phyloP scores from a whole-genome alignment of 2,888 invertebrate species.

The Cerastoderma edule region DNA sequence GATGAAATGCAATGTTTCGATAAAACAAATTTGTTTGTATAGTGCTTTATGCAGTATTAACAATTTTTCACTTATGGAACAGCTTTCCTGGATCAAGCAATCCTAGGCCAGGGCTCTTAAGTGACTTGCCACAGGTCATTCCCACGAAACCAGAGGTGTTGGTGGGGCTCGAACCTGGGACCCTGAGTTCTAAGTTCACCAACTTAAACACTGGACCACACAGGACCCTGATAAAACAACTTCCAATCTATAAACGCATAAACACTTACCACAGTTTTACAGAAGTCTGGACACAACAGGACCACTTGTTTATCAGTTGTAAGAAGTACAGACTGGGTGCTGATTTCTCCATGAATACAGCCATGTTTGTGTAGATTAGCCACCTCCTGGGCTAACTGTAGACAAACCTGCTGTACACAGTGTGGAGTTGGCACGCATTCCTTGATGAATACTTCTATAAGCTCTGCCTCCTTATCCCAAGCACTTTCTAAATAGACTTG shows the following conservation, averaged over 20 bases:
- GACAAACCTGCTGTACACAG: slow-evolving; percentile 39
- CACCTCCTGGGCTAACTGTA: slow-evolving; percentile 53
- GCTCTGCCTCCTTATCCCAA: slow-evolving; percentile 57
- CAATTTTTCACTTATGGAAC: too few species aligned
- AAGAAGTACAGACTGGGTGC: slow-evolving; percentile 69
- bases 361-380: slow-evolving; percentile 66
- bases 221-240: background rate
- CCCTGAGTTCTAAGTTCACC: too few species aligned
- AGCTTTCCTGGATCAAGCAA: too few species aligned
- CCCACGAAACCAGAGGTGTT: too few species aligned
- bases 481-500: slow-evolving; percentile 69
- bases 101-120: too few species aligned
- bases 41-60: too few species aligned
- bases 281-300: slow-evolving; percentile 73
- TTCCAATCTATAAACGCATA: background rate
- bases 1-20: background rate
- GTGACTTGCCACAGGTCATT: too few species aligned
- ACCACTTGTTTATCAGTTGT: slow-evolving; percentile 60
- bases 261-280: slow-evolving; percentile 69
- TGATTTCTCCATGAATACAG: slow-evolving; percentile 73
- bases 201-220: background rate
- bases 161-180: too few species aligned
- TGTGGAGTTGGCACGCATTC: slow-evolving; percentile 23
- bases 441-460: slow-evolving; percentile 59
- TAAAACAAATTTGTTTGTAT: background rate